Base-by-base conservation (phyloP, 2,113 vertebrate genomes). In the Dicrurus megarhynchus region DNA sequence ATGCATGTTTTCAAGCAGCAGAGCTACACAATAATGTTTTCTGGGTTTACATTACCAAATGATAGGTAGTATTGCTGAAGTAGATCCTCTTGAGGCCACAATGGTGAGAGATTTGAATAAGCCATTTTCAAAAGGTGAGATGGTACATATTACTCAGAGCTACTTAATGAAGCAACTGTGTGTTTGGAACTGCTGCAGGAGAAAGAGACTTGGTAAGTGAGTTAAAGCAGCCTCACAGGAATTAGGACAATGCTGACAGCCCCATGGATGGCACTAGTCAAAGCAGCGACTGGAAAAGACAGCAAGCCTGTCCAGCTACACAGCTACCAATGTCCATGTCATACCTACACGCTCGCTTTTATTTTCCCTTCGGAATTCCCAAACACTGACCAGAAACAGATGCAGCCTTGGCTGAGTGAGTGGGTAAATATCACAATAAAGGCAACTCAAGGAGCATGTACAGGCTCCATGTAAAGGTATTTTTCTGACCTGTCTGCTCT, bases 301-400 rank as follows among this genome's bases (percentile, higher is more conserved):
- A 85, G 53, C 12, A 60, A 60, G 22, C 33, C 53, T 52, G 46
- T 37, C 53, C 53, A 68, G 27, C 22, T 37, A 15, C 27, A 33
- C 20, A 71, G 10, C 16, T 80, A 28, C 7, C 13, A 39, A 41
- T 13, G 33, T 30, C 70, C 21, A 9, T 16, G 16, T n/a, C 21
- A 5, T 9, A 80, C 22, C 37, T 11, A 39, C 16, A 9, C 1
- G 1, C 4, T 24, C 1, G 0, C 26, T 70, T 47, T 15, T 4
- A 20, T 61, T 68, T 15, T 80, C 59, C 28, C 20, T 86, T 73
- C 24, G 56, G 32, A 71, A 12, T 26, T 76, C 39, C 44, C 16
- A 52, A 84, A 44, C 3, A 8, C 5, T 41, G 44, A 44, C 13
- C 59, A 92, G 46, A 86, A 75, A 76, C 3, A 76, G 32, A 60